phyloP scores from a whole-genome alignment of 2,888 invertebrate species.

The Tinea trinotella region DNA sequence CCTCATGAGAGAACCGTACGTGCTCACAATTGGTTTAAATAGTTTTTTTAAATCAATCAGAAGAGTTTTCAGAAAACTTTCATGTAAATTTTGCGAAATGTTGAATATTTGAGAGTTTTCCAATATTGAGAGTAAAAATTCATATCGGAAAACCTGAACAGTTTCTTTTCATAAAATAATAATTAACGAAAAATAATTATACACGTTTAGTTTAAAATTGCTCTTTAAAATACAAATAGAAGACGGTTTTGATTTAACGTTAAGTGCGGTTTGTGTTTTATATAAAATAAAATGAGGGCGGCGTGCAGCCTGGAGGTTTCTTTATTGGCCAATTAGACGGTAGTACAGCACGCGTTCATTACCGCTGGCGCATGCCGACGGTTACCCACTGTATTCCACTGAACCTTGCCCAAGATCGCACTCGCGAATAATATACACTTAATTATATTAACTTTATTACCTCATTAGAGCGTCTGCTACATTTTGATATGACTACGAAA shows the following conservation, averaged over 20 bases:
- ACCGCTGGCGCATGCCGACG: constrained; percentile 28
- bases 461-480: constrained; percentile 34
- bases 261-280: constrained; percentile 24
- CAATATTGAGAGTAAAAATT: background rate
- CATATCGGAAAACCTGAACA: constrained; percentile 17
- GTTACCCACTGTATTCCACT: constrained; percentile 2
- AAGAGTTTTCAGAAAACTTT: background rate
- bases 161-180: constrained; percentile 17
- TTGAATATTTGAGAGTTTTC: background rate
- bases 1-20: background rate
- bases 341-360: constrained; percentile 47
- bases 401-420: constrained; percentile 16
- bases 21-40: background rate
- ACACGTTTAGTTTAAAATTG: constrained; percentile 7
- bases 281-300: constrained; percentile 33
- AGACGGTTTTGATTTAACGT: constrained; percentile 6
- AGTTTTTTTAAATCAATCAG: background rate
- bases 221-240: background rate
- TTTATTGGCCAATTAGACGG: constrained; percentile 52
- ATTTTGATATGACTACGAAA: constrained; percentile 30
- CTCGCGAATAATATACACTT: constrained; percentile 29
- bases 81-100: background rate
- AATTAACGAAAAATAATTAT: background rate
- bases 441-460: constrained; percentile 48
- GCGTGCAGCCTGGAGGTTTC: constrained; percentile 27